A percentile compares a stretch with the other conserved stretches of the same genome.
Conservation (phyloP, 2,888 invertebrate genomes). For the Drosophila atripex region DNA sequence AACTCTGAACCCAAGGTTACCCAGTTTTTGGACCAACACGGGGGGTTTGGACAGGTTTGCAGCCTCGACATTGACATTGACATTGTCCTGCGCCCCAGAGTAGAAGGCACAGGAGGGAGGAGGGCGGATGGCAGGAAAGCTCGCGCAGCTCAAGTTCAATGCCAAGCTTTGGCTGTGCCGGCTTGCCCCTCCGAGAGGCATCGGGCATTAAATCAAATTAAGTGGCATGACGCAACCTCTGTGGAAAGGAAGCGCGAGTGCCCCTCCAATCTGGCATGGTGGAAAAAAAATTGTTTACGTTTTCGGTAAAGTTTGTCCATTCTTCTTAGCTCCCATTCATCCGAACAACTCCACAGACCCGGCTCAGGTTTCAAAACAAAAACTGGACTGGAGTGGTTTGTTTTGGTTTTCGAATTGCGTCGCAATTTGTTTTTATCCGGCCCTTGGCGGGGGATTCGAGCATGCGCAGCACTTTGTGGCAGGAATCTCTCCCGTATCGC, state of each 20-base stretch:
- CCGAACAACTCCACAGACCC: conserved; percentile 8
- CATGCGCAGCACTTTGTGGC: conserved; percentile 49
- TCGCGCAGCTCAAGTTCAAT: conserved; percentile 39
- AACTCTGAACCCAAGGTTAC: conserved; percentile 38
- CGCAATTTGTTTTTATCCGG: conserved; percentile 47
- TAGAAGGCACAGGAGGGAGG: no score
- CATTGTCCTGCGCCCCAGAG: conserved; percentile 12
- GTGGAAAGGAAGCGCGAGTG: neutral
- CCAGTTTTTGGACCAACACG: conserved; percentile 24
- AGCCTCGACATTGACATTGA: conserved; percentile 45
- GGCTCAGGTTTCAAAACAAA: conserved; percentile 41
- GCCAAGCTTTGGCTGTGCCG: conserved; percentile 31
- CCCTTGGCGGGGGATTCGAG: conserved; percentile 29
- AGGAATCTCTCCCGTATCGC: conserved; percentile 15
- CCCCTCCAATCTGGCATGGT: no score
- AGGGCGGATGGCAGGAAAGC: conserved; percentile 34
- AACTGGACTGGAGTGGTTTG: conserved; percentile 61
- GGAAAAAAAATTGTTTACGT: conserved; percentile 41
- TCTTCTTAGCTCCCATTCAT: conserved; percentile 27
- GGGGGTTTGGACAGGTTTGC: conserved; percentile 42
- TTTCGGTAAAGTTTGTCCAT: conserved; percentile 6
- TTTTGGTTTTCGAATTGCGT: conserved; percentile 55
- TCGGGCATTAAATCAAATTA: conserved; percentile 39
- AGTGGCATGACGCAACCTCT: conserved; percentile 63
- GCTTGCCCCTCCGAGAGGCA: conserved; percentile 50